phyloP scores from a whole-genome alignment of 2,113 vertebrate species.

The Boulengeromyrus knoepffleri region DNA sequence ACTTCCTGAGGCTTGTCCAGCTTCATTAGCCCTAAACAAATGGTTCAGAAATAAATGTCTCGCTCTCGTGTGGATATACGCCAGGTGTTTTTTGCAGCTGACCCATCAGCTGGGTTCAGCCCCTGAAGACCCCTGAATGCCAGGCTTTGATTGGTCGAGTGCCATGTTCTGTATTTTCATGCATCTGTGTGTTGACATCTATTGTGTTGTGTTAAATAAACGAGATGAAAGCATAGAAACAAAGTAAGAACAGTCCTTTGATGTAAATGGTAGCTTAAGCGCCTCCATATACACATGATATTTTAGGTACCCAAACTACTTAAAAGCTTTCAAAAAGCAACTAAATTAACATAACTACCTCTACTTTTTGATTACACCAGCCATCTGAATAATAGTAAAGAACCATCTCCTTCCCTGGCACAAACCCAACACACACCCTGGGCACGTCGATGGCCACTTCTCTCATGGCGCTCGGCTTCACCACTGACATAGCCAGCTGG shows the following conservation, averaged over 20 bases:
- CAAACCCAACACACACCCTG: constrained; percentile 59
- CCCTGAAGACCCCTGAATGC: constrained; percentile 19
- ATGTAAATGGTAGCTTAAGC: background rate
- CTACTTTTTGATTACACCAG: background rate
- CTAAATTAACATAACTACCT: background rate
- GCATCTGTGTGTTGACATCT: background rate
- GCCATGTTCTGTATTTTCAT: background rate
- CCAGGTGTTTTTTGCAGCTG: constrained; percentile 48
- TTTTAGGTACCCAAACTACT: background rate
- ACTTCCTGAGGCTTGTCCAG: constrained; percentile 39
- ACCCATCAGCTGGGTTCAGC: constrained; percentile 48
- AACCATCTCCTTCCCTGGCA: background rate
- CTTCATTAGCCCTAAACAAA: constrained; percentile 60
- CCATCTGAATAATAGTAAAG: background rate
- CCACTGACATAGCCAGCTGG: constrained; percentile 73
- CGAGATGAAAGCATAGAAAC: background rate
- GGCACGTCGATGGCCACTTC: constrained; percentile 92
- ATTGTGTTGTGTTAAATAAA: background rate
- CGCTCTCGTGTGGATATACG: constrained; percentile 62
- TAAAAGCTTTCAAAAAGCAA: background rate
- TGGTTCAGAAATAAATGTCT: constrained; percentile 65
- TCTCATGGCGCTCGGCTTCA: constrained; percentile 96
- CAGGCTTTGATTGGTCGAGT: background rate
- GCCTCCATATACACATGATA: background rate
- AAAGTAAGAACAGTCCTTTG: background rate